Percentiles rank a stretch among this genome's conserved stretches.
Conservation (phyloP, 2,888 invertebrate genomes). For the Steinernema scapterisci region DNA sequence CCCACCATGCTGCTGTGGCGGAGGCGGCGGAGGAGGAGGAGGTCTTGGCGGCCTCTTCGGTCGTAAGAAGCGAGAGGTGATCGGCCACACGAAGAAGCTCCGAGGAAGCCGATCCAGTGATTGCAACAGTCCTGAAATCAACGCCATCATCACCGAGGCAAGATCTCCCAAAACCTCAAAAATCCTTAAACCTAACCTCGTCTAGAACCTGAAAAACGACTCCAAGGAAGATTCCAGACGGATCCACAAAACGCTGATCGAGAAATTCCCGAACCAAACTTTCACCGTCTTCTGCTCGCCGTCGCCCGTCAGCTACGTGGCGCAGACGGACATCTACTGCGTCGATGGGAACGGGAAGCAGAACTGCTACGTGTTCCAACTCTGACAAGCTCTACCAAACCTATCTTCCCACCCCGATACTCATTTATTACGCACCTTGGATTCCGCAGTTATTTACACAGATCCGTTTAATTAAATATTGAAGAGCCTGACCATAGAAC, state of each 20-base stretch:
- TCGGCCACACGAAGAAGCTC: slow-evolving; percentile 25
- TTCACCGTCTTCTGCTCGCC: slow-evolving; percentile 28
- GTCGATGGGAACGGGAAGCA: slow-evolving; percentile 22
- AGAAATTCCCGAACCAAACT: slow-evolving; percentile 24
- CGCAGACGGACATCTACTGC: slow-evolving; percentile 18
- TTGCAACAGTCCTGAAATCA: slow-evolving; percentile 20
- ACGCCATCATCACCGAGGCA: slow-evolving; percentile 15
- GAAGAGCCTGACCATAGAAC: neutral
- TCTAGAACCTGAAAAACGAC: slow-evolving; percentile 28
- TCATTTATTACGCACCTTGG: neutral
- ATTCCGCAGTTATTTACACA: neutral
- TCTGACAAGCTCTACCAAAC: neutral
- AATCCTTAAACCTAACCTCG: neutral
- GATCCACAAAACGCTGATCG: neutral
- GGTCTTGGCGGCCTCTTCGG: slow-evolving; percentile 21
- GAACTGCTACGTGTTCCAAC: slow-evolving; percentile 28
- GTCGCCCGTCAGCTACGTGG: slow-evolving; percentile 17
- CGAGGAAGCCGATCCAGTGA: neutral
- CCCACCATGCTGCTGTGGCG: slow-evolving; percentile 9
- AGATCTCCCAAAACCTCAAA: too few species aligned
- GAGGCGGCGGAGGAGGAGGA: slow-evolving; percentile 5
- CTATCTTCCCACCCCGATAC: neutral
- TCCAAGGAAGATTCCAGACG: slow-evolving; percentile 3
- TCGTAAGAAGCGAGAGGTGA: slow-evolving; percentile 7
- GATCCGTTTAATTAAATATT: neutral